Evolutionary conservation across 2,113 vertebrate species (phyloP), one percentile per base, ranked within the genome.

Genomic region (Oceanodroma tethys): DNA sequence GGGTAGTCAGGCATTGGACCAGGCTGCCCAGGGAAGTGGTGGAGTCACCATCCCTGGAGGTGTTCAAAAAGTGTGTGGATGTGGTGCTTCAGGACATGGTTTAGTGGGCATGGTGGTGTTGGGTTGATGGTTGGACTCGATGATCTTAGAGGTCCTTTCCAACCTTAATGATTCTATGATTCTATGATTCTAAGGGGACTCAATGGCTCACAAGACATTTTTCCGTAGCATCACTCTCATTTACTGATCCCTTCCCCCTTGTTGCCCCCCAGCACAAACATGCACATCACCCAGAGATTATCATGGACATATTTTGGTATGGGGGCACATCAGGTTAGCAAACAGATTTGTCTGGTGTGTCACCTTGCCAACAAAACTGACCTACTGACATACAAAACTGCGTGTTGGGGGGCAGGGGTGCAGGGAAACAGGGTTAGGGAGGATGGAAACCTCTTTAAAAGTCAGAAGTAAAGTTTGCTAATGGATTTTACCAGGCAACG

Each of bases 201-300:
- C 7, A 0, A 2, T 17, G 19, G 53, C 30, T 90, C 1, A 0
- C 4, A 2, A 19, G 17, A 18, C 55, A 40, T 59, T 67, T 18
- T 55, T 79, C 52, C 0, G 3, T 16, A 36, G 16, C 36, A 40
- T 52, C 58, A 1, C 20, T 70, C 16, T 42, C 26, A 3, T 7
- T 32, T 66, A 14, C 11, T 17, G 36, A 21, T 43, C 17, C 65
- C 3, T 0, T 20, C 13, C 12, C 8, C 16, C 4, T 1, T 6
- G n/a, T 1, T 56, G 3, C 3, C 12, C 19, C 18, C 7, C 62
- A 6, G 8, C 32, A 29, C 29, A 58, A 58, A n/a, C 7, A 16
- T 0, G 1, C 15, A 0, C 16, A 3, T 6, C 4, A 55, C 12
- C 70, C 2, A 1, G 18, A 43, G 17, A 4, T 80, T 82, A 9